phyloP scores from a whole-genome alignment of 2,888 invertebrate species.

The Sicus ferrugineus region DNA sequence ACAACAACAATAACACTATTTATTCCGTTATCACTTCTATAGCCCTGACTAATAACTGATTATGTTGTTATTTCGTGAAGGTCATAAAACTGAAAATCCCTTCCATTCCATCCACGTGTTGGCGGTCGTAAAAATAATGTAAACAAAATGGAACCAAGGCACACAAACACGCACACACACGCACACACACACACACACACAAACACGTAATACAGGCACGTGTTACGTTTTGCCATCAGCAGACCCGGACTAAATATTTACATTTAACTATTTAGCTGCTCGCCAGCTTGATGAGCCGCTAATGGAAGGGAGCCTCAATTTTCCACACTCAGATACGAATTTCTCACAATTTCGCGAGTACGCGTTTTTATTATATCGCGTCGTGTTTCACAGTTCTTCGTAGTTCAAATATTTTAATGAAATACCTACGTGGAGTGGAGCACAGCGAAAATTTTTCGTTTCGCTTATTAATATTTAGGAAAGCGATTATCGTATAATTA shows the following conservation, averaged over 20 bases:
- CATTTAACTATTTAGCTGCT: conserved; percentile 15
- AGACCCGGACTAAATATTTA: conserved; percentile 32
- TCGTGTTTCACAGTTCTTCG: background rate
- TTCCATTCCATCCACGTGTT: conserved; percentile 34
- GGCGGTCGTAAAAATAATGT: conserved; percentile 25
- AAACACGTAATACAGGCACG: background rate
- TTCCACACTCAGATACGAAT: background rate
- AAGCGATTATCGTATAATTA: too few relatives aligned
- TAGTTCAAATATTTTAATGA: background rate
- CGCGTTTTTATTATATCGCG: background rate
- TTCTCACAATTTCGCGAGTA: background rate
- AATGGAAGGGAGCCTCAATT: background rate
- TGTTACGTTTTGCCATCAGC: background rate
- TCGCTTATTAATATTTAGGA: too few relatives aligned
- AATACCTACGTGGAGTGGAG: background rate
- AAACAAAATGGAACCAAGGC: conserved; percentile 34
- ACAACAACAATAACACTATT: conserved; percentile 26
- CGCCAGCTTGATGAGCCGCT: conserved; percentile 20
- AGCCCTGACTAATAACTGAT: conserved; percentile 30
- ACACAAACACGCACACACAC: background rate
- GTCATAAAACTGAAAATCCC: conserved; percentile 38
- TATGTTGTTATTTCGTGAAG: conserved; percentile 30
- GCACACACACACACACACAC: background rate
- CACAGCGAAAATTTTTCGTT: too few relatives aligned
- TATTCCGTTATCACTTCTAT: conserved; percentile 19